These are phyloP conservation scores for Ciconia nigra DNA, from an alignment of 2,797 vertebrate species.

Conservation along the genomic window DNA sequence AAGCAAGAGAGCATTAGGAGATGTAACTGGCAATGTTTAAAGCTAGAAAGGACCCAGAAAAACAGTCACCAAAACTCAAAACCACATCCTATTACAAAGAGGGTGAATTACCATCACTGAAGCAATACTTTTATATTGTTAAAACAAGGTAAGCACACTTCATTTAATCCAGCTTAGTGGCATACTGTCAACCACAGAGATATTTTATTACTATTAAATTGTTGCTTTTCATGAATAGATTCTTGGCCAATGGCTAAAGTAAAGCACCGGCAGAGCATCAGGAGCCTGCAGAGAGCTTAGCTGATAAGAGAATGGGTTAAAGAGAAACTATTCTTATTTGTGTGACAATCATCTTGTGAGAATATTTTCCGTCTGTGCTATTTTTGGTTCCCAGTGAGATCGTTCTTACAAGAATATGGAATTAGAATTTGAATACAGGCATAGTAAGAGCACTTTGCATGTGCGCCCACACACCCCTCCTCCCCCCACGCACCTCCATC, in stretches of 20 bases:
- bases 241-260: neutral
- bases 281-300: conserved; percentile 13
- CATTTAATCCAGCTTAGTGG: conserved; percentile 18
- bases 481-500: neutral
- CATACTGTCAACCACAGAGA: neutral
- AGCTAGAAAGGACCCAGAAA: neutral
- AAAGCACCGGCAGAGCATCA: neutral
- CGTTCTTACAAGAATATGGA: conserved; percentile 47
- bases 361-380: conserved; percentile 57
- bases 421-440: conserved; percentile 61
- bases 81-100: neutral
- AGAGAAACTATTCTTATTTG: conserved; percentile 48
- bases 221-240: neutral
- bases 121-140: neutral
- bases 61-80: neutral
- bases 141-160: conserved; percentile 10
- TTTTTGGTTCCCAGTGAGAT: conserved; percentile 58
- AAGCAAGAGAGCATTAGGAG: neutral
- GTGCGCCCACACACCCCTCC: conserved; percentile 8
- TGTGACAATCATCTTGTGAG: conserved; percentile 56
- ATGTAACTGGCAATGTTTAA: neutral
- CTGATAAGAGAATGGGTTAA: conserved; percentile 61
- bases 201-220: conserved; percentile 2
- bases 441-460: conserved; percentile 31
- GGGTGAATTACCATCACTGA: neutral